phyloP scores from a whole-genome alignment of 2,888 invertebrate species.

The Candidula unifasciata region DNA sequence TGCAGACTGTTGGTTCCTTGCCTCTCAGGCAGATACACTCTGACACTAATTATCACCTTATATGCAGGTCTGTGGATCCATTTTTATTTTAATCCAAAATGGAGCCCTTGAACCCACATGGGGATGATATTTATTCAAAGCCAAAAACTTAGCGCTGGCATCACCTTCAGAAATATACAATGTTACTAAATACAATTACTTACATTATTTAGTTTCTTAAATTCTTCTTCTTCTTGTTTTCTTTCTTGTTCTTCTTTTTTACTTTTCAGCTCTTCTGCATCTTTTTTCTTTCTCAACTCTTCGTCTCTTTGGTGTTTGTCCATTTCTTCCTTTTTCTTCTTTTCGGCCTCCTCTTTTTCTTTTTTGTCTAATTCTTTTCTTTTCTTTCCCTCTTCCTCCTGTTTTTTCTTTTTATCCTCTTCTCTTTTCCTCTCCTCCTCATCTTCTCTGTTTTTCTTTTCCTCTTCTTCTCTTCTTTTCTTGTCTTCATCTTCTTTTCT shows the following conservation, averaged over 20 bases:
- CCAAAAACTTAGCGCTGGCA: no score
- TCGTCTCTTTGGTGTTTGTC: slow-evolving; percentile 54
- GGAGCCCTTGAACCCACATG: no score
- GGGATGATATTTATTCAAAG: no score
- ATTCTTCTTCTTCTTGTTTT: slow-evolving; percentile 15
- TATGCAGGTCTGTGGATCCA: no score
- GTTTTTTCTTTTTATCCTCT: slow-evolving; percentile 33
- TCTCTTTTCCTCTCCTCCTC: slow-evolving; percentile 25
- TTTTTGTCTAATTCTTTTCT: slow-evolving; percentile 34
- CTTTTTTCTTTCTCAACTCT: slow-evolving; percentile 51
- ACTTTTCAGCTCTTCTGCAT: slow-evolving; percentile 52
- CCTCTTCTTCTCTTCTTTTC: slow-evolving; percentile 53
- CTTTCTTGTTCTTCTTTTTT: slow-evolving; percentile 41
- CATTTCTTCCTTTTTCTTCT: slow-evolving; percentile 56
- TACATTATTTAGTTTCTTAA: slow-evolving; percentile 31
- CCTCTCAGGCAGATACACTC: no score
- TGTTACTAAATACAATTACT: background rate
- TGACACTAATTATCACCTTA: no score
- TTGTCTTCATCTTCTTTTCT: slow-evolving; percentile 51
- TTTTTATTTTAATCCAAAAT: no score
- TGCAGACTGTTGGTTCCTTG: no score
- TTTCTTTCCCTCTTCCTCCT: slow-evolving; percentile 49
- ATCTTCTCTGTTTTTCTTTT: slow-evolving; percentile 44
- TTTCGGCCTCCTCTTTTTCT: slow-evolving; percentile 50
- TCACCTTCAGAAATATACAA: no score